Conservation (phyloP, 2,888 invertebrate genomes). For the Metacarcinus magister region DNA sequence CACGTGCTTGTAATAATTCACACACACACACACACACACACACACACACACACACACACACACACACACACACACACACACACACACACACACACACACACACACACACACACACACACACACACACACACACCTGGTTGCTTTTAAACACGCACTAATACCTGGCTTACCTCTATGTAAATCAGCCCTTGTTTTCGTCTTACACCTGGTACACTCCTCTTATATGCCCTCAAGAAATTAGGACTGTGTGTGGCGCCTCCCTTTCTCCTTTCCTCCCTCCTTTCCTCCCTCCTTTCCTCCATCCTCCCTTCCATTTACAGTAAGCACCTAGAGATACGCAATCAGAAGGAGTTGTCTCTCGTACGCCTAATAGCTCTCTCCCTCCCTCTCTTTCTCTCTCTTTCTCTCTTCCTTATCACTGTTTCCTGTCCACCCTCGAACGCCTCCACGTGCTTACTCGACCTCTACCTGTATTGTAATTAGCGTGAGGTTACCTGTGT, state of each 20-base stretch:
- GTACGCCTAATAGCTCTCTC: neutral
- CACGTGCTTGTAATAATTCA: neutral
- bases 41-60: neutral
- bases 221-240: neutral
- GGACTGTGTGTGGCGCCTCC: neutral
- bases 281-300: neutral
- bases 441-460: neutral
- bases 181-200: slow-evolving; percentile 10
- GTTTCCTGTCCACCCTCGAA: neutral
- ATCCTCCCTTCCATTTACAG: neutral
- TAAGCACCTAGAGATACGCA: neutral
- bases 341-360: neutral
- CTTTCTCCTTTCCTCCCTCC: neutral
- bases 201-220: neutral
- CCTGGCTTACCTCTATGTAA: neutral
- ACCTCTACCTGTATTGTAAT: neutral
- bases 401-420: neutral
- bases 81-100: neutral
- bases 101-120: neutral
- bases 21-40: neutral
- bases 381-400: too few relatives aligned
- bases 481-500: neutral
- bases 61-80: neutral
- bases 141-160: neutral
- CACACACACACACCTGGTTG: neutral